These are phyloP conservation scores for Notolabrus celidotus DNA, from an alignment of 2,797 vertebrate species.

Conservation along the genomic window DNA sequence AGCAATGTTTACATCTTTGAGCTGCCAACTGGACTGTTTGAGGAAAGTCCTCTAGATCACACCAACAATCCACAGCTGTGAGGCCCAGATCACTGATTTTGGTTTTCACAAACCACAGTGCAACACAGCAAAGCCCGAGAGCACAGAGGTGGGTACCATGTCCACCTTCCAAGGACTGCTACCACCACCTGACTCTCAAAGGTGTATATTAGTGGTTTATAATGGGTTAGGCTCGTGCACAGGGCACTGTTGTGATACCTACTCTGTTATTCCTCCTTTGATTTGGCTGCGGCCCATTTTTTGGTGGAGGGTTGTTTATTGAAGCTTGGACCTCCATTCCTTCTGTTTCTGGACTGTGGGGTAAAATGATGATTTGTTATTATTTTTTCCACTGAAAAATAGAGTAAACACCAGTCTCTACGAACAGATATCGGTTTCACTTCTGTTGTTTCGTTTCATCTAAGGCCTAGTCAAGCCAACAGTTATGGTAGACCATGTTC, in stretches of 20 bases:
- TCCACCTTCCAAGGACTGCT: constrained; percentile 23
- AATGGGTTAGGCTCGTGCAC: no score
- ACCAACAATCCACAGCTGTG: neutral
- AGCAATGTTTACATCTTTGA: constrained; percentile 13
- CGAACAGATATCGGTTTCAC: neutral
- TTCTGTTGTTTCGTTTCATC: neutral
- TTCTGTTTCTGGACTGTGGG: neutral
- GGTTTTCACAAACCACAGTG: constrained; percentile 1
- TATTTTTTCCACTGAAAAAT: fast-evolving
- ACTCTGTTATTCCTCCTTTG: constrained; percentile 57
- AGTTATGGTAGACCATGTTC: neutral
- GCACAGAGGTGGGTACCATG: constrained; percentile 23
- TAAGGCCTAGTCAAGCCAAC: constrained; percentile 15
- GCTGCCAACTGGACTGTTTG: neutral
- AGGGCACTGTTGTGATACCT: neutral
- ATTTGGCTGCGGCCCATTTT: constrained; percentile 27
- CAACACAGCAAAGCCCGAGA: constrained; percentile 14
- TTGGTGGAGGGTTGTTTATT: constrained; percentile 6
- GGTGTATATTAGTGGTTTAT: no score
- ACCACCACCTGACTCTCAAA: constrained; percentile 10
- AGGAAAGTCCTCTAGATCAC: constrained; percentile 11
- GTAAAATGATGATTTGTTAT: neutral
- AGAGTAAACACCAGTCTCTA: neutral
- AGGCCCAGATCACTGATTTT: neutral
- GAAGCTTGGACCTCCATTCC: constrained; percentile 44